A percentile compares a stretch with the other conserved stretches of the same genome.
Conservation (phyloP, 2,113 vertebrate genomes). For the Dicrurus megarhynchus region DNA sequence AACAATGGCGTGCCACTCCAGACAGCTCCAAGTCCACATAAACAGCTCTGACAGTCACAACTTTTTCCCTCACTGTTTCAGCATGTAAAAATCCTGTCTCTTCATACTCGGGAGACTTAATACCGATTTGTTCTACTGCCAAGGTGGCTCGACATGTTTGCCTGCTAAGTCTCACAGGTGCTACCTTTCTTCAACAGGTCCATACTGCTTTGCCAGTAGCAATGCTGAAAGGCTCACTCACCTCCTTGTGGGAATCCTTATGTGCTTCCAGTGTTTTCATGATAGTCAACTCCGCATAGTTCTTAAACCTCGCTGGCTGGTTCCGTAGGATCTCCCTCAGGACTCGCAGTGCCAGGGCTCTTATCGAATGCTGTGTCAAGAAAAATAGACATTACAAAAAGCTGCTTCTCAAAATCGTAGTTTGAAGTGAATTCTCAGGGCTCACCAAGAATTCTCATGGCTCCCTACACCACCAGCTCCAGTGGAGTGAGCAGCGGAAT, state of each 20-base stretch:
- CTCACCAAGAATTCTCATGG: neutral
- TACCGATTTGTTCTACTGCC: neutral
- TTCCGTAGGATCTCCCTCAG: constrained; percentile 95
- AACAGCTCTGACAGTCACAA: neutral
- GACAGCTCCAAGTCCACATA: neutral
- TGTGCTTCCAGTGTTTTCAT: constrained; percentile 99
- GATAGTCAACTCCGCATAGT: constrained; percentile 96
- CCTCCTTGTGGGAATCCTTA: constrained; percentile 98
- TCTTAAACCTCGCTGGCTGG: constrained; percentile 95
- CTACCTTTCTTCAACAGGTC: neutral
- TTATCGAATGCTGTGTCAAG: constrained; percentile 87
- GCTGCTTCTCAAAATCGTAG: neutral
- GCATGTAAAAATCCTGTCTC: neutral
- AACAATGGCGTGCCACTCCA: neutral
- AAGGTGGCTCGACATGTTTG: neutral
- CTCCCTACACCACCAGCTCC: accelerated
- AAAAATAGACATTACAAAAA: neutral
- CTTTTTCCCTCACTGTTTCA: neutral
- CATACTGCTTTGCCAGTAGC: neutral
- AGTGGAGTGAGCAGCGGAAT: neutral
- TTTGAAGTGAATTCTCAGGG: neutral
- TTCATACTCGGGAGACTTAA: neutral
- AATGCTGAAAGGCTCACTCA: constrained; percentile 41
- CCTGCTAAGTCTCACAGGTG: neutral
- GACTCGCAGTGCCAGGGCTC: constrained; percentile 91